These are phyloP conservation scores for Trachelus stipa DNA, from an alignment of 2,888 invertebrate species.

Conservation along the genomic window DNA sequence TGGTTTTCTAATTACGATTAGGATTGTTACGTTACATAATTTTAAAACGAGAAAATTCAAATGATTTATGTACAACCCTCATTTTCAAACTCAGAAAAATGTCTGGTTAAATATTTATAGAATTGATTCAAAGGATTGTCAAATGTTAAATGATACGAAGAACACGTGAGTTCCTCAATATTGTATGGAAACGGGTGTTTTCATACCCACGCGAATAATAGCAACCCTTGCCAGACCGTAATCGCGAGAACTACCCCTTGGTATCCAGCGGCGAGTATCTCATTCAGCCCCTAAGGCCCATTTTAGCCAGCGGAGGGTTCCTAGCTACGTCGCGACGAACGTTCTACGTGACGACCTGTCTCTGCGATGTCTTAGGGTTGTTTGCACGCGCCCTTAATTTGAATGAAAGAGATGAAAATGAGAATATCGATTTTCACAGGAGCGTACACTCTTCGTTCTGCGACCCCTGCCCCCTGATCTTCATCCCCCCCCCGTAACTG, in stretches of 20 bases:
- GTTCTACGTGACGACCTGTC: slow-evolving; percentile 27
- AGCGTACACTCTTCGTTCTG: background rate
- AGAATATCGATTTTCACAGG: slow-evolving; percentile 9
- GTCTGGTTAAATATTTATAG: background rate
- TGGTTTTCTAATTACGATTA: background rate
- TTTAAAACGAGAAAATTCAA: background rate
- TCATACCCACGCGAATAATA: background rate
- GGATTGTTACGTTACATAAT: background rate
- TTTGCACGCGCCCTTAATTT: slow-evolving; percentile 5
- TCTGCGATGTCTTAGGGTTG: slow-evolving; percentile 4
- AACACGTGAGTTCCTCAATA: background rate
- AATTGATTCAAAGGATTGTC: background rate
- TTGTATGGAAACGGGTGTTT: background rate
- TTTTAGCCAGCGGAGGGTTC: background rate
- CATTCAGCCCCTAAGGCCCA: background rate
- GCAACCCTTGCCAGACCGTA: background rate
- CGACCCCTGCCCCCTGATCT: background rate
- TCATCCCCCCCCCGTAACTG: background rate
- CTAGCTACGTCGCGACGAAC: slow-evolving; percentile 12
- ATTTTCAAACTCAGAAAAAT: background rate
- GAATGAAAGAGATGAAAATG: slow-evolving; percentile 11
- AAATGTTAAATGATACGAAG: background rate
- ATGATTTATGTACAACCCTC: background rate
- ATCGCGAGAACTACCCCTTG: background rate
- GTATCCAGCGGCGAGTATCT: background rate